Conservation (phyloP, 2,888 invertebrate species). For the Elmis aenea region DNA sequence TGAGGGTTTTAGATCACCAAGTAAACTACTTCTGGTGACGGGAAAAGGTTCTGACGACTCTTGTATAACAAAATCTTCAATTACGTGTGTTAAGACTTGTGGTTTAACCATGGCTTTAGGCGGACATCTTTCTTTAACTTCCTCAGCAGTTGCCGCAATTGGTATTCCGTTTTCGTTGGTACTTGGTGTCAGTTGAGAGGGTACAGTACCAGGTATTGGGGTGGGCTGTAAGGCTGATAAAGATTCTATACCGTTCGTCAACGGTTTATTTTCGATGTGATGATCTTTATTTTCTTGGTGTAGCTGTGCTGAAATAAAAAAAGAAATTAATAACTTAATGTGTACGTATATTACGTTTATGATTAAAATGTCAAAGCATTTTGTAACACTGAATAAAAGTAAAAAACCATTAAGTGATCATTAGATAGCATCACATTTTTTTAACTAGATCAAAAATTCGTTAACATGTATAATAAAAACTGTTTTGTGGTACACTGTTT, state of each 20-base stretch:
- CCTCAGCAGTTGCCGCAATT: conserved; percentile 42
- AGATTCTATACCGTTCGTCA: conserved; percentile 27
- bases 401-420: too few relatives aligned
- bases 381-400: too few relatives aligned
- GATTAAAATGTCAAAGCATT: too few relatives aligned
- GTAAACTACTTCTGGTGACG: conserved; percentile 54
- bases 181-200: conserved; percentile 31
- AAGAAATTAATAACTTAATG: too few relatives aligned
- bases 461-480: too few relatives aligned
- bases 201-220: conserved; percentile 42
- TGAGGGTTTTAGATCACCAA: conserved; percentile 43
- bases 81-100: conserved; percentile 91
- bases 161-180: conserved; percentile 37
- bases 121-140: conserved; percentile 51
- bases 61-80: conserved; percentile 94
- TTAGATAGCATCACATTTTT: too few relatives aligned
- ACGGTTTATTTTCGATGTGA: conserved; percentile 28
- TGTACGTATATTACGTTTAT: too few relatives aligned
- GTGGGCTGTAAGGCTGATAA: conserved; percentile 34
- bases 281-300: too few relatives aligned
- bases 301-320: too few relatives aligned
- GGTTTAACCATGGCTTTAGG: conserved; percentile 93
- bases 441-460: too few relatives aligned
- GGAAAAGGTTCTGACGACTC: conserved; percentile 90
- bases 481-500: too few relatives aligned